Evolutionary conservation across 1,140 invertebrate genomes (phyloP).

Genomic region (Drosophila pallidifrons): DNA sequence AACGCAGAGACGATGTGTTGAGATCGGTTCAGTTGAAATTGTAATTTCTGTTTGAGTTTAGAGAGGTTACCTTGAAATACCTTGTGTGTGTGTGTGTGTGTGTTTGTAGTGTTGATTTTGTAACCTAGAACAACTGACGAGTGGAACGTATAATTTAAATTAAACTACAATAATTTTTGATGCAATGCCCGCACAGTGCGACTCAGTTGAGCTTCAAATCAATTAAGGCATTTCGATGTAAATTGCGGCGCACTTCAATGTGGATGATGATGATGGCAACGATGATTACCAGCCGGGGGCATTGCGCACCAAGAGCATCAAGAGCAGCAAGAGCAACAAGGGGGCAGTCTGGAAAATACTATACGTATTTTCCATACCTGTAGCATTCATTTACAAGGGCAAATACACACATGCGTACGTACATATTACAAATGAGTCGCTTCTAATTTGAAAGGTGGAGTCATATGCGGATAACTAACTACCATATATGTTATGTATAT

Average conservation of each 20-base stretch:
- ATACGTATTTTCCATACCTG: constrained; percentile 14
- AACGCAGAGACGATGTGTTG: constrained; percentile 3
- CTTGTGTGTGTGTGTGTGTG: constrained; percentile 45
- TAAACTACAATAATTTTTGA: constrained; percentile 72
- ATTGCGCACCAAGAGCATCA: too few species aligned
- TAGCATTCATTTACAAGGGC: constrained; percentile 23
- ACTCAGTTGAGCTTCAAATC: constrained; percentile 47
- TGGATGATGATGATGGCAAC: constrained; percentile 55
- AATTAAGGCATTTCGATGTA: constrained; percentile 79
- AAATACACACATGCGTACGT: background rate
- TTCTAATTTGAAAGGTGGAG: constrained; percentile 15
- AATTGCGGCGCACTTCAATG: constrained; percentile 74
- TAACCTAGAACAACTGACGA: constrained; percentile 79
- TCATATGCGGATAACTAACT: constrained; percentile 1
- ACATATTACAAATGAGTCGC: constrained; percentile 5
- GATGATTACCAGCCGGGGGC: background rate
- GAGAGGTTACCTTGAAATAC: constrained; percentile 70
- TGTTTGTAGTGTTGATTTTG: constrained; percentile 61
- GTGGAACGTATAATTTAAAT: constrained; percentile 79
- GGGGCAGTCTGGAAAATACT: background rate
- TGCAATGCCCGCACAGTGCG: constrained; percentile 51
- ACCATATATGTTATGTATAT: background rate
- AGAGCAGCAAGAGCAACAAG: background rate
- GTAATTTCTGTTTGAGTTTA: constrained; percentile 65
- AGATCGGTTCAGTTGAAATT: constrained; percentile 43